These are phyloP conservation scores for Sisyra nigra DNA, from an alignment of 2,888 invertebrate genomes.

Conservation along the genomic window DNA sequence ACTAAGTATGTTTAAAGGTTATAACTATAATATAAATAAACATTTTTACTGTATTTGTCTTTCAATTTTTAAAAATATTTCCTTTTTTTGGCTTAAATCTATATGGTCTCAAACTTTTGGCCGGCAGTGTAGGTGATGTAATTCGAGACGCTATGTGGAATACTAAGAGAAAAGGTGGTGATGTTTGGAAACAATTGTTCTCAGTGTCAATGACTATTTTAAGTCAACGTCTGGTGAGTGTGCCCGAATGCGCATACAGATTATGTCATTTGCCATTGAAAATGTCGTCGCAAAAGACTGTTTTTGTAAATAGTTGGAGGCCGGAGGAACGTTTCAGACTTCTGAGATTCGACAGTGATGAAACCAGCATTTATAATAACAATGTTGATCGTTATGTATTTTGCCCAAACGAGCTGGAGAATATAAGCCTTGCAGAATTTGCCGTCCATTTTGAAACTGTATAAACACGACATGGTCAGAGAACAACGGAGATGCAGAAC, in stretches of 20 bases:
- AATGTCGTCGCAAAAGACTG: conserved; percentile 9
- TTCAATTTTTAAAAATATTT: no score
- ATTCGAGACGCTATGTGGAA: conserved; percentile 10
- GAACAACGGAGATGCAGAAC: not conserved
- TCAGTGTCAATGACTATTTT: conserved; percentile 12
- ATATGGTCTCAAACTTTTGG: no score
- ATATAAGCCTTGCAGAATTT: not conserved
- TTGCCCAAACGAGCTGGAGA: not conserved
- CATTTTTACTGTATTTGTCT: no score
- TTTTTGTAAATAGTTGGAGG: conserved; percentile 11
- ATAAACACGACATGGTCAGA: not conserved
- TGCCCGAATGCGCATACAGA: conserved; percentile 18
- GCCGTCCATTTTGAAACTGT: not conserved
- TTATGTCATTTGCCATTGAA: conserved; percentile 12
- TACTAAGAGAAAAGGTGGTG: conserved; percentile 6
- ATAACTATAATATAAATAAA: no score
- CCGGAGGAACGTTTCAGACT: conserved; percentile 17
- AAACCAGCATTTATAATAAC: conserved; percentile 12
- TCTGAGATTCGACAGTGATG: conserved; percentile 16
- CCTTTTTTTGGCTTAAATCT: no score
- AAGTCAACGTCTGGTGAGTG: conserved; percentile 16
- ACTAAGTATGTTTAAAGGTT: no score
- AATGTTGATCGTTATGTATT: not conserved
- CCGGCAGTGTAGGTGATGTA: conserved; percentile 9
- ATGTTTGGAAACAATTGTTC: conserved; percentile 8